Conservation (phyloP, 2,888 invertebrate species). For the Agriotes lineatus region DNA sequence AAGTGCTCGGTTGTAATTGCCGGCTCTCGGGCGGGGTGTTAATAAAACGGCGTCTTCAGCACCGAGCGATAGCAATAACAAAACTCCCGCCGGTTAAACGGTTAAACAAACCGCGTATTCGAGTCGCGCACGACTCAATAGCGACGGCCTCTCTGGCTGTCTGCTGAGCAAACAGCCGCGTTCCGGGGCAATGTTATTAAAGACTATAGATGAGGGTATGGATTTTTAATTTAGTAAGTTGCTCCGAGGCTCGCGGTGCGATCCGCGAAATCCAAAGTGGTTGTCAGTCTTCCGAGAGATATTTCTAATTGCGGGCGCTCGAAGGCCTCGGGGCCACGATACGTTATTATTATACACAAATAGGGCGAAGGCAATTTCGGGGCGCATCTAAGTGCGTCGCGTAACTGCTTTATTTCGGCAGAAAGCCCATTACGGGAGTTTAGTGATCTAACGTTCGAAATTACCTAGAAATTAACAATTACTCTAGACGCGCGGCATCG, state of each 20-base stretch:
- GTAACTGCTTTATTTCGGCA: constrained; percentile 35
- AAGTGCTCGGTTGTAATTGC: not conserved
- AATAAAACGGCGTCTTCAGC: constrained; percentile 22
- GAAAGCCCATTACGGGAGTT: constrained; percentile 33
- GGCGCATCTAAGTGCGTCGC: constrained; percentile 22
- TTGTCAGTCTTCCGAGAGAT: constrained; percentile 37
- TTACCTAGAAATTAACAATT: constrained; percentile 40
- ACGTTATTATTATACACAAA: constrained; percentile 43
- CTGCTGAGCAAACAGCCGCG: constrained; percentile 30
- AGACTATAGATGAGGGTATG: constrained; percentile 43
- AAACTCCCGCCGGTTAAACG: constrained; percentile 20
- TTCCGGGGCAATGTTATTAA: constrained; percentile 39
- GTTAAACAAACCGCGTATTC: constrained; percentile 27
- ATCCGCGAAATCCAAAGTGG: constrained; percentile 37
- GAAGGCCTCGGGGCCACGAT: constrained; percentile 34
- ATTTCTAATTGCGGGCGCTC: constrained; percentile 43
- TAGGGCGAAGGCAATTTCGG: constrained; percentile 37
- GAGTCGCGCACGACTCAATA: not conserved
- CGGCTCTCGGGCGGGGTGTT: not conserved
- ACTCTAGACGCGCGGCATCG: too few relatives aligned
- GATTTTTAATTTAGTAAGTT: constrained; percentile 48
- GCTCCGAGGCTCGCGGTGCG: constrained; percentile 29
- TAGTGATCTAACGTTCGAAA: constrained; percentile 19
- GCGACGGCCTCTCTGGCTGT: not conserved
- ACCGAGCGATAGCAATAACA: constrained; percentile 22